phyloP scores from a whole-genome alignment of 2,113 vertebrate species.

The Heterotis niloticus region DNA sequence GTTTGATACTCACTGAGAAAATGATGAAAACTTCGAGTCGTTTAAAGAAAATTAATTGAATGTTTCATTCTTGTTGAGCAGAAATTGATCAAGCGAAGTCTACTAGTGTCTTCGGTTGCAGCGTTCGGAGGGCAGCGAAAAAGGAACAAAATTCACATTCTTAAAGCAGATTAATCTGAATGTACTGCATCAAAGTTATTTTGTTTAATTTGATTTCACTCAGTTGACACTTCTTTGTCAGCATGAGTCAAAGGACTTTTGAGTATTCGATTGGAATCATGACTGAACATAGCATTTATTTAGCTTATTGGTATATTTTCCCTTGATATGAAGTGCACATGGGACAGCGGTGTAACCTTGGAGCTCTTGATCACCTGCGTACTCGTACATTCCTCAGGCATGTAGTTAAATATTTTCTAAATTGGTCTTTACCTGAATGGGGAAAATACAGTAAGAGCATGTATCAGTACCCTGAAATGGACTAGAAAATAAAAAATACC shows the following conservation, averaged over 20 bases:
- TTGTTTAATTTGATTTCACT: constrained; percentile 4
- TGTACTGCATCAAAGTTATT: neutral
- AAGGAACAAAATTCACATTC: no score
- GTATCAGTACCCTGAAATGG: neutral
- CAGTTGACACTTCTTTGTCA: neutral
- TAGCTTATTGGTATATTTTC: constrained; percentile 48
- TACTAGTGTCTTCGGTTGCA: no score
- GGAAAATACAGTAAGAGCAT: neutral
- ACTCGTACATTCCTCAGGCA: neutral
- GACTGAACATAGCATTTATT: constrained; percentile 60
- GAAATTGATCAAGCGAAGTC: no score
- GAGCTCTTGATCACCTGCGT: neutral
- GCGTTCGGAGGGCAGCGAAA: no score
- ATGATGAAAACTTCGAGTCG: no score
- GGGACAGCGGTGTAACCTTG: neutral
- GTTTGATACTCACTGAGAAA: no score
- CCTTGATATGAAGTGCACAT: constrained; percentile 20
- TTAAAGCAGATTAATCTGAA: no score
- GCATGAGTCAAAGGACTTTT: neutral
- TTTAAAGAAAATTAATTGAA: no score
- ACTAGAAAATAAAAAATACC: neutral
- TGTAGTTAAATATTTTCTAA: no score
- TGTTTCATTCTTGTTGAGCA: no score
- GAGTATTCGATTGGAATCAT: constrained; percentile 29
- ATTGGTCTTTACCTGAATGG: neutral